Evolutionary conservation across 2,797 vertebrate species (phyloP).

Genomic region (Dicrostonyx torquatus): DNA sequence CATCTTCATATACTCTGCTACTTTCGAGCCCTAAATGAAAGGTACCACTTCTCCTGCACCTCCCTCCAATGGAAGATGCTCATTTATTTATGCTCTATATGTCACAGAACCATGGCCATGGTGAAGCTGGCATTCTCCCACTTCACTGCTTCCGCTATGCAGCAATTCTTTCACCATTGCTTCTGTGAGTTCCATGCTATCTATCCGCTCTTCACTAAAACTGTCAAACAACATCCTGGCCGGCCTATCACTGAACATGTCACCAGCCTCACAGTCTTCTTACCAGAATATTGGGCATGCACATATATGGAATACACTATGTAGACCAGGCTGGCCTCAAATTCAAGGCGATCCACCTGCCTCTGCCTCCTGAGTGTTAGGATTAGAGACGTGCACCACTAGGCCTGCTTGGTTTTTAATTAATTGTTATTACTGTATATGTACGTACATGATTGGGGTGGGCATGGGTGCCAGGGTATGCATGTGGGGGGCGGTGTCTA

Average conservation of each 20-base stretch:
- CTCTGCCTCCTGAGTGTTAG: not conserved
- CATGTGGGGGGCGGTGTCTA: not conserved
- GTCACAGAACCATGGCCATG: not conserved
- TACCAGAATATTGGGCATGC: not conserved
- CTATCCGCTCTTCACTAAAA: not conserved
- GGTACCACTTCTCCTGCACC: not conserved
- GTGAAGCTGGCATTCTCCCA: not conserved
- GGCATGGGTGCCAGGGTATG: not conserved
- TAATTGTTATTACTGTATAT: not conserved
- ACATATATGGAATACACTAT: not conserved
- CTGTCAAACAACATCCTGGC: not conserved
- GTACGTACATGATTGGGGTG: not conserved
- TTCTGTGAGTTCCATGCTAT: not conserved
- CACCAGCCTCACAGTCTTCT: not conserved
- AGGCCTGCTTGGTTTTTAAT: not conserved
- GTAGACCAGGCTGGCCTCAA: too few relatives aligned
- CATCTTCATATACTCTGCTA: not conserved
- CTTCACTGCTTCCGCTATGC: not conserved
- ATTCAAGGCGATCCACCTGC: not conserved
- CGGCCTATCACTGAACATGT: not conserved
- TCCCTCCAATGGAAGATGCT: not conserved
- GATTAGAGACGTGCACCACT: too few relatives aligned
- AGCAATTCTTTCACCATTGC: not conserved
- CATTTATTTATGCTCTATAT: not conserved
- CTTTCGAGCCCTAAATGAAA: conserved; percentile 29